Evolutionary conservation across 2,797 vertebrate species (phyloP), one percentile per base, ranked within the genome.

Genomic region (Propithecus deckenii): DNA sequence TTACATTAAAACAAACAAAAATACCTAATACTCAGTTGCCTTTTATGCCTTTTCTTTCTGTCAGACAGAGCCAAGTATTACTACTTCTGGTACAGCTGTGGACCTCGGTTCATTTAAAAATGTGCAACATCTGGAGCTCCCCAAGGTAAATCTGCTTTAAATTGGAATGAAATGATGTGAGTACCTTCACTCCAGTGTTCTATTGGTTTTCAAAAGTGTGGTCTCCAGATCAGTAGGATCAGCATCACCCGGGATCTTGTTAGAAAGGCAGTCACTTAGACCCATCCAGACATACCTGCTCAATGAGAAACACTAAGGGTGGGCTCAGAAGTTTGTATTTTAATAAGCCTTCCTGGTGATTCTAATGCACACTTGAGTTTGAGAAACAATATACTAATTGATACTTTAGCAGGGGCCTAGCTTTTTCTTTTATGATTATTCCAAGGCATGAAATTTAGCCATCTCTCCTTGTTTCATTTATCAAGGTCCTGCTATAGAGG

Each of bases 41-140:
- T 38, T 0, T 61, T 88, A 89, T 89, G 17, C 35, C 46, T 7
- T 95, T 97, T 97, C 90, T 46, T 72, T 93, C n/a, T 95, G 4
- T 91, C 94, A 99, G 99, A 59, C 84, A 76, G 98, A 98, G 94
- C 92, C 11, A 11, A 97, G 25, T 96, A 18, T 95, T 97, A 32
- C 95, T 25, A 97, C 97, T 35, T 74, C 72, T 0, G 95, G 74
- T 83, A 71, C 85, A 86, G 97, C 91, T 86, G 86, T 97, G 35
- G 98, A 99, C n/a, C 94, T 98, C 0, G 98, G 98, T 95, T 94
- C 97, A 9, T 99, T 98, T 93, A 98, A 98, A 97, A 98, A 98
- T 13, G 97, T 99, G 93, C 98, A 98, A 67, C 98, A 99, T 95
- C 96, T 99, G 89, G 98, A 99, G 95, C 98, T 99, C 69, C 98